Evolutionary conservation across 2,797 vertebrate genomes (phyloP), one percentile per base, ranked within the genome.

Genomic region (Synanceia verrucosa): DNA sequence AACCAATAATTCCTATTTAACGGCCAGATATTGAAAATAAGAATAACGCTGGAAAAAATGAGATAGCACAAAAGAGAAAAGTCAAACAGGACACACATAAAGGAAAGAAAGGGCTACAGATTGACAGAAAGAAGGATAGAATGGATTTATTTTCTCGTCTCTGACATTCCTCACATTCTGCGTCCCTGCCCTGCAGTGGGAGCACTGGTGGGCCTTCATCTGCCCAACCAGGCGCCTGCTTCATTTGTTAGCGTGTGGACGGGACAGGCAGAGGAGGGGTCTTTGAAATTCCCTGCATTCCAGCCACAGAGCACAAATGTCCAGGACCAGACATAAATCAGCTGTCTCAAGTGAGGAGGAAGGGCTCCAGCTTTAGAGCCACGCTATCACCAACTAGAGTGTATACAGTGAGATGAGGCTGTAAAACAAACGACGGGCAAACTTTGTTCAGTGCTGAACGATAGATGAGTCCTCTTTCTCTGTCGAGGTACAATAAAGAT

Each of bases 301-400:
- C 92, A 87, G 75, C 67, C 63, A 78, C 69, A 77, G 83, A 92
- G 88, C 88, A 92, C 89, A 93, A 94, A 90, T 92, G 89, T 90
- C 91, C 77, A 71, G 73, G 80, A 84, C 82, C 76, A 70, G 88
- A 86, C 93, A 93, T 95, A 95, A 95, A 94, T 94, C 94, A 94
- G 92, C 91, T 92, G 90, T 89, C 89, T 88, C 37, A 62, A 85
- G 83, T 66, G 67, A 48, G 36, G 63, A 62, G 73, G 83, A 82
- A 65, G 56, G 68, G 71, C 53, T 76, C 68, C 11, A 19, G 55
- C 70, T 65, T 65, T 5, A 24, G 61, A 66, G 67, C 53, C 65
- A 50, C 65, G 13, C 65, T 46, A 80, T 80, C 57, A 48, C 60
- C 76, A 77, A 60, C 28, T 26, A 41, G 37, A 59, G 63, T 70